A percentile compares a stretch with the other conserved stretches of the same genome.
These are phyloP conservation scores for Drosophila yooni DNA, from an alignment of 2,888 invertebrate species.

Conservation along the genomic window DNA sequence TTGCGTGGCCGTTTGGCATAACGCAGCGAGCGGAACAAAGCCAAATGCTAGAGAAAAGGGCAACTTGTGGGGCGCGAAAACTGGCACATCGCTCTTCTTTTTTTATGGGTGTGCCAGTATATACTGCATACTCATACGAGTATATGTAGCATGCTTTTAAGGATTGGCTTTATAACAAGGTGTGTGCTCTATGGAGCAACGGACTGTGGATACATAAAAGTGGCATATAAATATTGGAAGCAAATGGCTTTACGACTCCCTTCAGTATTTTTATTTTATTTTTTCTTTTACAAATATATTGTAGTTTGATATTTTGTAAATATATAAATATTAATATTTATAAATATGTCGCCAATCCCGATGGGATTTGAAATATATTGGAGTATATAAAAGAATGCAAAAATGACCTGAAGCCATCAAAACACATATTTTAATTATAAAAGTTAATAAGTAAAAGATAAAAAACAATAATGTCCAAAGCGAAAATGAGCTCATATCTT, in stretches of 20 bases:
- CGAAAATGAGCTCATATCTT: background rate
- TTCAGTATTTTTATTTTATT: background rate
- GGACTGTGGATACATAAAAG: slow-evolving; percentile 45
- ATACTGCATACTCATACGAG: background rate
- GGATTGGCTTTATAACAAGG: slow-evolving; percentile 75
- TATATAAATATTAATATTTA: no score
- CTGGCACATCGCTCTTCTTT: slow-evolving; percentile 57
- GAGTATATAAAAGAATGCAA: background rate
- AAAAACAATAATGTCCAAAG: background rate
- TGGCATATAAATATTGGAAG: slow-evolving; percentile 49
- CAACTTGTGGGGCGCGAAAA: slow-evolving; percentile 67
- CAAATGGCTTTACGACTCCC: slow-evolving; percentile 27
- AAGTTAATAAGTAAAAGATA: background rate
- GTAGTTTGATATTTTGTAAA: background rate
- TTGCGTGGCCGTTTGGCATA: slow-evolving; percentile 68
- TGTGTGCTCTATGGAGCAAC: slow-evolving; percentile 59
- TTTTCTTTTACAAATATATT: slow-evolving; percentile 5
- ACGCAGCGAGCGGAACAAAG: slow-evolving; percentile 30
- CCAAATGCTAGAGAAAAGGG: slow-evolving; percentile 45
- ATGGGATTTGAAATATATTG: background rate
- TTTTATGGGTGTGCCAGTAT: slow-evolving; percentile 46
- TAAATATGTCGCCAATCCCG: background rate
- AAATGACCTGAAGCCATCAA: background rate
- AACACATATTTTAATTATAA: background rate
- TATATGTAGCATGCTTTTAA: slow-evolving; percentile 57